Base-by-base conservation (phyloP, 2,113 vertebrate genomes). In the Phoxinus phoxinus region DNA sequence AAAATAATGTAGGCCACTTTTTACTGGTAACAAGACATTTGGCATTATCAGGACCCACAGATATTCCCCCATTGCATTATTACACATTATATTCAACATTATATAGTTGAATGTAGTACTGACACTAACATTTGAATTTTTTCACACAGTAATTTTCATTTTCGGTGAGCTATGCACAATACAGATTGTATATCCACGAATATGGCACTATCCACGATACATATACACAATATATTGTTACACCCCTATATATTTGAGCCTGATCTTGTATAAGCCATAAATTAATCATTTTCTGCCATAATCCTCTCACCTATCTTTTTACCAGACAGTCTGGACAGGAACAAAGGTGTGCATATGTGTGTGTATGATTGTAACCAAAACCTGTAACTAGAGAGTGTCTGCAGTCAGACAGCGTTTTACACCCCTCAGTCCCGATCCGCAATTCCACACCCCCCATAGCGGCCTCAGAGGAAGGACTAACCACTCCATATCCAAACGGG, bases 381-480 rank as follows among this genome's bases (percentile, higher is more conserved):
- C 88, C 88, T 67, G 93, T 92, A 94, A 94, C 90, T 88, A 89
- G 91, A 94, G 91, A 94, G 88, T 86, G 89, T 61, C 27, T 61
- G 35, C 88, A 88, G 91, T 88, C 93, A 94, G 93, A 94, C 91
- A 84, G 91, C 92, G 81, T 93, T 94, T 94, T 93, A 94, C 91
- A 93, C 89, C 90, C 53, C 56, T 86, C 27, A 30, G 56, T 30
- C 69, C 32, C 46, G 13, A 51, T 72, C 27, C n/a, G 48, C 37
- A 83, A 44, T 61, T 25, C 58, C 80, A 44, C 69, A 77, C 88
- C 89, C 89, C 84, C 78, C 74, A 37, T 73, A 72, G 63, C 48
- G 30, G 89, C 85, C 63, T 10, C 35, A 77, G 32, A 9, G 56
- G 86, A 79, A 65, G 71, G 53, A 89, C 90, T 86, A 91, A 90